These are phyloP conservation scores for Marcusenius ussheri DNA, from an alignment of 2,113 vertebrate genomes.

Conservation along the genomic window DNA sequence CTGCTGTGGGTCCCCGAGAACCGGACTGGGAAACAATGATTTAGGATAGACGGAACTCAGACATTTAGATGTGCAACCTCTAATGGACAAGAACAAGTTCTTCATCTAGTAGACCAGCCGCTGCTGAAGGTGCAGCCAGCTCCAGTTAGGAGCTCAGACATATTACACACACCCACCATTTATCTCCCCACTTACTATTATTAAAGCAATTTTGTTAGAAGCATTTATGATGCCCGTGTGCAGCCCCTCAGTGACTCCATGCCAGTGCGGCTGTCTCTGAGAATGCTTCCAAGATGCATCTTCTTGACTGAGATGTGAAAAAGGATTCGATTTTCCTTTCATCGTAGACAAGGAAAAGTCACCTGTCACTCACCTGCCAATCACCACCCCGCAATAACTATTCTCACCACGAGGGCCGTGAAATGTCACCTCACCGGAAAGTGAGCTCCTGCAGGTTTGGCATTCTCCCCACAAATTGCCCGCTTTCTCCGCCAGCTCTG, in stretches of 20 bases:
- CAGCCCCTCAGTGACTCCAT: not conserved
- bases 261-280: not conserved
- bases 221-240: not conserved
- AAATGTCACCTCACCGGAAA: constrained; percentile 4
- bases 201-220: not conserved
- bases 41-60: not conserved
- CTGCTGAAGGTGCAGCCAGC: not conserved
- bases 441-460: not conserved
- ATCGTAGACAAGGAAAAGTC: not conserved
- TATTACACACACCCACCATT: not conserved
- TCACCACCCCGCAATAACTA: not conserved
- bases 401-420: not conserved
- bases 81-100: not conserved
- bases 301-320: not conserved
- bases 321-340: not conserved
- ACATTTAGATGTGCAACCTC: not conserved
- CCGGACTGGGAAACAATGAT: not conserved
- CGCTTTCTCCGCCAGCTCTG: not conserved
- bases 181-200: not conserved
- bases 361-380: constrained; percentile 5
- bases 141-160: not conserved
- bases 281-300: not conserved
- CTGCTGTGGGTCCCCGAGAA: too few species aligned
- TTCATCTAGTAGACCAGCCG: not conserved
- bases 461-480: not conserved